Conservation (phyloP, 2,888 invertebrate genomes). For the Chymomyza fuscimana region DNA sequence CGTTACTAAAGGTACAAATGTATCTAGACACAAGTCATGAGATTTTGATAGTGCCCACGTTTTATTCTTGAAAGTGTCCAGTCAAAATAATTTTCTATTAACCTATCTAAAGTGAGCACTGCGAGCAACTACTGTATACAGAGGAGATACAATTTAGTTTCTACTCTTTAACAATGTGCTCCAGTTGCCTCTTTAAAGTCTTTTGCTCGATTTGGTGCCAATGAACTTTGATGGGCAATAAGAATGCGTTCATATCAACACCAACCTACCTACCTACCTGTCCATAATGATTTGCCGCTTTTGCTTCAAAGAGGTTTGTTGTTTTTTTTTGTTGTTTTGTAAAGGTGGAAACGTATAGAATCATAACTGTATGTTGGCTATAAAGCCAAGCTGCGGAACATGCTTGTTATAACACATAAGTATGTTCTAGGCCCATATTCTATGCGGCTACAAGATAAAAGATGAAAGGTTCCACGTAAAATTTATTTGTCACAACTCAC, state of each 20-base stretch:
- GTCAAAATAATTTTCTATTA: no score
- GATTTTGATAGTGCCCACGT: no score
- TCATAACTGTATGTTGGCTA: conserved; percentile 52
- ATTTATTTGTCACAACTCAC: background rate
- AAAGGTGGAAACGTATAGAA: conserved; percentile 51
- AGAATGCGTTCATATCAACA: conserved; percentile 35
- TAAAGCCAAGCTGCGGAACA: background rate
- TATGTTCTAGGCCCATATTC: background rate
- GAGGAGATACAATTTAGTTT: background rate
- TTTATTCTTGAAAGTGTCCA: no score
- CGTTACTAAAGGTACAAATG: no score
- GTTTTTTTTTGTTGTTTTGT: conserved; percentile 23
- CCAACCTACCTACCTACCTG: conserved; percentile 37
- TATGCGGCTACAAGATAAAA: background rate
- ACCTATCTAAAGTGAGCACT: background rate
- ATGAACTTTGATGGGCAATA: background rate
- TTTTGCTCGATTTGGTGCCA: background rate
- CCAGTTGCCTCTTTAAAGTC: background rate
- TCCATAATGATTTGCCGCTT: conserved; percentile 61
- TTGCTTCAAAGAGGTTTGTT: conserved; percentile 4
- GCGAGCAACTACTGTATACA: background rate
- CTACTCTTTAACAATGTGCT: background rate
- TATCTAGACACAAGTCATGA: no score
- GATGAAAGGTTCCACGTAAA: background rate
- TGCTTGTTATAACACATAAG: background rate